Conservation (phyloP, 2,113 vertebrate species). For the Galbula dea region DNA sequence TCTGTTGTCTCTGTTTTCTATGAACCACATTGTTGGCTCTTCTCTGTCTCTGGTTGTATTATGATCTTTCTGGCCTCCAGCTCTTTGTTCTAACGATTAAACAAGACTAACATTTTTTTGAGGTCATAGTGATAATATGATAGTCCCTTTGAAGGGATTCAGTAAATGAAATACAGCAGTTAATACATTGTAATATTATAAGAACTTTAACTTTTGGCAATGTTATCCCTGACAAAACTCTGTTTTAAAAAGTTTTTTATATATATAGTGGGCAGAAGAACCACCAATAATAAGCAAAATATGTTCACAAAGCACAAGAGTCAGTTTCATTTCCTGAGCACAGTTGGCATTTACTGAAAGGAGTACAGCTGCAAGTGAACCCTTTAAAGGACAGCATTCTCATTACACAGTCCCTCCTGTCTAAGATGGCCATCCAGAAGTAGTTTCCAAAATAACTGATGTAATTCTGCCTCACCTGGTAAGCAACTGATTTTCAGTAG, state of each 20-base stretch:
- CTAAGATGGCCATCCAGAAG: neutral
- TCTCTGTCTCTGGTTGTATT: neutral
- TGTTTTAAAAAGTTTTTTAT: neutral
- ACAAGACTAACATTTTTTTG: slow-evolving; percentile 28
- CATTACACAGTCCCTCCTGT: neutral
- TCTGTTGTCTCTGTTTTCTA: neutral
- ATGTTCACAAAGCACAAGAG: neutral
- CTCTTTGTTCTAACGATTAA: slow-evolving; percentile 28
- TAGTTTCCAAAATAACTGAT: neutral
- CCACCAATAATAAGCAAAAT: neutral
- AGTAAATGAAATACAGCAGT: neutral
- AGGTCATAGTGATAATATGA: slow-evolving; percentile 25
- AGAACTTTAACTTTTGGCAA: neutral
- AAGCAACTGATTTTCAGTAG: neutral
- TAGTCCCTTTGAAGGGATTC: slow-evolving; percentile 25
- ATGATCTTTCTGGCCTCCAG: slow-evolving; percentile 7
- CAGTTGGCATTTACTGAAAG: neutral
- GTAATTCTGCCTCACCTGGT: neutral
- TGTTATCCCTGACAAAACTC: neutral
- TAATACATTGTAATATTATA: neutral
- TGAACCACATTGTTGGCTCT: slow-evolving; percentile 2
- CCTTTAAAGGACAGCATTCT: neutral
- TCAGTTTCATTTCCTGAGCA: neutral
- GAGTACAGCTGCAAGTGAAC: neutral
- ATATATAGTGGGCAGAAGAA: neutral